Evolutionary conservation across 2,888 invertebrate species (phyloP).

Genomic region (Malachius bipustulatus): DNA sequence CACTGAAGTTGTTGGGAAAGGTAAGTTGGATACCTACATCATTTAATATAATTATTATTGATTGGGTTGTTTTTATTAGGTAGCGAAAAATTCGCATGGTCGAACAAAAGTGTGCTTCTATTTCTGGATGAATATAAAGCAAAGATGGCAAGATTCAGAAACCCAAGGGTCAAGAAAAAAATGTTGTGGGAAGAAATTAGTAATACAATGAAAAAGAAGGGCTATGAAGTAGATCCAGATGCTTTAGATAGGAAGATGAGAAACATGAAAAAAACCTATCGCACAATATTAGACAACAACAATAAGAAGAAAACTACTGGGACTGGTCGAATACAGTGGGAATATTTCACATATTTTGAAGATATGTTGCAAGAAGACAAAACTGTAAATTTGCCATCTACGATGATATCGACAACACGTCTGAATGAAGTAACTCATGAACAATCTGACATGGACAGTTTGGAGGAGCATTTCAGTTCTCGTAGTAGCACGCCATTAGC

Average conservation of each 20-base stretch:
- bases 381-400: neutral
- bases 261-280: neutral
- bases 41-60: too few species aligned
- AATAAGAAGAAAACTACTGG: neutral
- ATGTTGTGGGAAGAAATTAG: neutral
- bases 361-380: neutral
- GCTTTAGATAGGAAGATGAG: neutral
- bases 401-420: neutral
- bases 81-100: neutral
- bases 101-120: neutral
- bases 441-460: neutral
- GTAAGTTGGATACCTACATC: too few species aligned
- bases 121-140: neutral
- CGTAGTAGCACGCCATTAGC: neutral
- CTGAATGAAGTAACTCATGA: too few species aligned
- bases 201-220: neutral
- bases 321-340: neutral
- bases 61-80: too few species aligned
- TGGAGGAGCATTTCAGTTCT: neutral
- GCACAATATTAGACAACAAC: neutral
- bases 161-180: neutral
- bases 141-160: neutral
- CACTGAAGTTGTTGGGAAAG: too few species aligned
- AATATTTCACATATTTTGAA: neutral
- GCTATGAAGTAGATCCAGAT: constrained; percentile 1